Evolutionary conservation across 37 sponge, comb jelly and placozoan species (phyloP).

Genomic region (Chondrosia reniformis): DNA sequence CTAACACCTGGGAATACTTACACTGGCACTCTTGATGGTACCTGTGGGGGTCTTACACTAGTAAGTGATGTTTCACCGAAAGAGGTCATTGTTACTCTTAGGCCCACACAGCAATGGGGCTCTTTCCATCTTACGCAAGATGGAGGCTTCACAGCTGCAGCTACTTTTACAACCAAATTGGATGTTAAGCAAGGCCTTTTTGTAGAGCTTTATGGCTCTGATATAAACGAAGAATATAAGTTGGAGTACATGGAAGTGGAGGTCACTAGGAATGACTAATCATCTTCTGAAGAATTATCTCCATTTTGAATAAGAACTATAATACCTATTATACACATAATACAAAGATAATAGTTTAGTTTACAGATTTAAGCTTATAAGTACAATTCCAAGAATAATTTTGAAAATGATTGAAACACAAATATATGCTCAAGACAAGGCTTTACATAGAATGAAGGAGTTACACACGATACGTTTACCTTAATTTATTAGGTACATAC

Average conservation of each 20-base stretch:
- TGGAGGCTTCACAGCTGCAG: conserved; percentile 6
- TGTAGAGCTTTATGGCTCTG: not conserved
- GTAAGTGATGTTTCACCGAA: not conserved
- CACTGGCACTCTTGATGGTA: not conserved
- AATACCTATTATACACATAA: too few species aligned
- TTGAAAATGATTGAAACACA: too few species aligned
- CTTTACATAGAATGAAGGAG: too few species aligned
- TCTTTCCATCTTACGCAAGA: not conserved
- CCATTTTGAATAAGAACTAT: too few species aligned
- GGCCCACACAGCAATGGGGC: not conserved
- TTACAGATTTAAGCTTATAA: too few species aligned
- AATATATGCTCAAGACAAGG: too few species aligned
- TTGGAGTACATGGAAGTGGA: not conserved
- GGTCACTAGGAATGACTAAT: too few species aligned
- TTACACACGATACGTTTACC: too few species aligned
- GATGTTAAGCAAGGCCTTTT: not conserved
- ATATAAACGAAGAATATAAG: not conserved
- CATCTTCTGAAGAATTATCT: too few species aligned
- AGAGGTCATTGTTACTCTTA: not conserved
- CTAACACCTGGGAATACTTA: not conserved
- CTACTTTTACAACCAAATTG: not conserved
- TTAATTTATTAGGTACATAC: too few species aligned
- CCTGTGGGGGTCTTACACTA: not conserved
- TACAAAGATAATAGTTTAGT: too few species aligned
- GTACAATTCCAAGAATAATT: too few species aligned